Percentiles rank a stretch among this genome's conserved stretches.
These are phyloP conservation scores for Anaspis maculata DNA, from an alignment of 2,888 invertebrate genomes.

Conservation along the genomic window DNA sequence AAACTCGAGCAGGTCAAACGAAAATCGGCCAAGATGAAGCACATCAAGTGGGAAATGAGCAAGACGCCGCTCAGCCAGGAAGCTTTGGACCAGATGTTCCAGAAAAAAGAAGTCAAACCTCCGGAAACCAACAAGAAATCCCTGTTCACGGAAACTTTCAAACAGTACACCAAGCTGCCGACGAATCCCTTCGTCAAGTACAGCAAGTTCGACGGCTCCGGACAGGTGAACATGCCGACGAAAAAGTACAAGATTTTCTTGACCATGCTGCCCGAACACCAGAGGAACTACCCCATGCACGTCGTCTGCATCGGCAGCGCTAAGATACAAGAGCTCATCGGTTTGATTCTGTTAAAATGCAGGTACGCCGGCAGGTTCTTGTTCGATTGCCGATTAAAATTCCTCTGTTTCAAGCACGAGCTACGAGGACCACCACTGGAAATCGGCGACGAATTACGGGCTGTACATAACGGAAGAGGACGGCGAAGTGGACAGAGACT, in stretches of 20 bases:
- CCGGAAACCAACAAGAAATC: constrained; percentile 43
- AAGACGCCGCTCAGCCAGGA: constrained; percentile 44
- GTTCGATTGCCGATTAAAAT: constrained; percentile 1
- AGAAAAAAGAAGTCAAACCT: constrained; percentile 42
- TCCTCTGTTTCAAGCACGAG: constrained; percentile 43
- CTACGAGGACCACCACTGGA: constrained; percentile 54
- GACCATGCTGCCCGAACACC: constrained; percentile 74
- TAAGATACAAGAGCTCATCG: constrained; percentile 84
- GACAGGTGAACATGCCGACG: constrained; percentile 67
- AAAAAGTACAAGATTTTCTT: constrained; percentile 86
- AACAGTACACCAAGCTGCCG: constrained; percentile 66
- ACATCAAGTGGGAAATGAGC: constrained; percentile 63
- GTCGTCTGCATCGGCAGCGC: constrained; percentile 75
- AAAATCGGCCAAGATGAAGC: constrained; percentile 67
- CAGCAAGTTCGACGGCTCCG: constrained; percentile 86
- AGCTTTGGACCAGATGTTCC: constrained; percentile 53
- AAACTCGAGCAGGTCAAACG: constrained; percentile 81
- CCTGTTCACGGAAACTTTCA: constrained; percentile 64
- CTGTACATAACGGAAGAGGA: constrained; percentile 94
- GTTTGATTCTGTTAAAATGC: constrained; percentile 85
- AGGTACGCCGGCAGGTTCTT: too few species aligned
- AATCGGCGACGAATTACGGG: constrained; percentile 66
- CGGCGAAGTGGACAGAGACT: constrained; percentile 89
- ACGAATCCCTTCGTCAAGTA: constrained; percentile 84
- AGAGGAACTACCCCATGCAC: constrained; percentile 75